Evolutionary conservation across 2,888 invertebrate genomes (phyloP), one percentile per base, ranked within the genome.

Genomic region (Spilosoma lubricipeda): DNA sequence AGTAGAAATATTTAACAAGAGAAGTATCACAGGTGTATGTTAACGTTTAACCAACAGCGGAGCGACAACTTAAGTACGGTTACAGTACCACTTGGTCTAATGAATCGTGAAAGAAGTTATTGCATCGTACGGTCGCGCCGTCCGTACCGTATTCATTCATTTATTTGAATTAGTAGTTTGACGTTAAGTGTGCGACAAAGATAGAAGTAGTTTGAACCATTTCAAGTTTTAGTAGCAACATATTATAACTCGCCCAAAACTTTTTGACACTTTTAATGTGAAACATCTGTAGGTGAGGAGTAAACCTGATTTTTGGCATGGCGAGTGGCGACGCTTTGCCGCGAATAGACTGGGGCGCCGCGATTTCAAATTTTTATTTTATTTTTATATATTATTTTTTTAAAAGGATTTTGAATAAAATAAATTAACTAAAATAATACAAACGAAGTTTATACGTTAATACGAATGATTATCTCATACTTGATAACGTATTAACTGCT

Each of bases 101-200:
- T 71, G 77, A 76, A 74, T 80, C 74, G 78, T 75, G 79, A 68
- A 79, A 71, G 77, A 82, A 77, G 73, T 78, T 79, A 78, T 78
- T 75, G 74, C 71, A 75, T 77, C 48, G 48, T 65, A 66, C 65
- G 30, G n/a, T 56, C 69, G 72, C 63, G 33, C 30, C 74, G 77
- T 63, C 71, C 78, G 75, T 76, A 79, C 71, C 78, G 75, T 76
- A 79, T 80, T 77, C 85, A 83, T 80, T 84, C 78, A 83, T 82
- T 82, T 84, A 84, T 83, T 85, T 84, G 80, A 84, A 85, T 84
- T 79, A 76, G 77, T 83, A 56, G 69, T 84, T n/a, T 73, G 83
- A 83, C 84, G 85, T 84, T 82, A 80, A 39, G 80, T 80, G 85
- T 85, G 85, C 75, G 84, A 85, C 76, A 84, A 74, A 77, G 85